Evolutionary conservation across 2,888 invertebrate genomes (phyloP), one percentile per base, ranked within the genome.

Genomic region (Hydriomena furcata): DNA sequence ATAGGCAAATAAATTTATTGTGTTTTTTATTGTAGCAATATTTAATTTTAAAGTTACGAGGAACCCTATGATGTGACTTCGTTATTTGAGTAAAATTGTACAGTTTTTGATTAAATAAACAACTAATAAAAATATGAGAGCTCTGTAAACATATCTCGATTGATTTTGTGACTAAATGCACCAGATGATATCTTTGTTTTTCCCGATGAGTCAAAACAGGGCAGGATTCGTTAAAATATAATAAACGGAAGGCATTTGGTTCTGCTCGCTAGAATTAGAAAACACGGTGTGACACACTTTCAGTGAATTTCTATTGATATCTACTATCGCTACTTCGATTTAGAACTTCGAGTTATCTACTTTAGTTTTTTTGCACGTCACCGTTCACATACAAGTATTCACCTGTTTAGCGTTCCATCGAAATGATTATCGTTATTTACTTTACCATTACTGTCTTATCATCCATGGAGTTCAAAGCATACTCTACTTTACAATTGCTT

Each of bases 231-330:
- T n/a, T n/a, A n/a, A n/a, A n/a, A n/a, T n/a, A n/a, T n/a, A n/a
- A n/a, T n/a, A n/a, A n/a, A 42, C 62, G 61, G 52, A 57, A 52
- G 38, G 45, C 48, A 56, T 63, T 3, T 17, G 2, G 17, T 17
- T 67, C 77, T 79, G 71, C 63, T 58, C 59, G 64, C 46, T 52
- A 54, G 60, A 65, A 46, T 53, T 56, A 48, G 66, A 74, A 71
- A 77, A 72, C 71, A 60, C 43, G 70, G 66, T 69, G 68, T 80
- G 85, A 84, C 85, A 84, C 78, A 84, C 76, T 79, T 84, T 66
- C 47, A 55, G 63, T 68, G 68, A 65, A 76, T 73, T 74, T 66
- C 63, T 55, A 52, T 55, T 55, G 82, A 80, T 82, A 79, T 55
- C 44, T 38, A 38, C 20, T 71, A 73, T 71, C 71, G 55, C 63